Conservation (phyloP, 2,888 invertebrate species). For the Fragum fragum region DNA sequence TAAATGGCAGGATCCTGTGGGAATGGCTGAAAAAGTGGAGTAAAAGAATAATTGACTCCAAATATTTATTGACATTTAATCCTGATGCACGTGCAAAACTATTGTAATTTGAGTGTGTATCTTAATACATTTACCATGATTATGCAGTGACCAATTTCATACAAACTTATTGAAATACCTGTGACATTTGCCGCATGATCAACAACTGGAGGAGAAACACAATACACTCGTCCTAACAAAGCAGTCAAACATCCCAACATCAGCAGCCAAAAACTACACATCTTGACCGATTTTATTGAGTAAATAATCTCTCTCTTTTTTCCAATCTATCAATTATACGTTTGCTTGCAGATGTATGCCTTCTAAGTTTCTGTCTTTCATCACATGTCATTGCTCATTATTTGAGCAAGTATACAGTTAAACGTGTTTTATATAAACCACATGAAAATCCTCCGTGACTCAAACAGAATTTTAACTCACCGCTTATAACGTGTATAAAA, state of each 20-base stretch:
- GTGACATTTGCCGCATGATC: background rate
- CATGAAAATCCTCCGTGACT: constrained; percentile 1
- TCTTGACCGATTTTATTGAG: background rate
- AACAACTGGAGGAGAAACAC: constrained; percentile 10
- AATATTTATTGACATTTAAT: too few species aligned
- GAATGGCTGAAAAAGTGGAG: too few species aligned
- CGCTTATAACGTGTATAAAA: constrained; percentile 14
- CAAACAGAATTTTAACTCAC: background rate
- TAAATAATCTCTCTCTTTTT: background rate
- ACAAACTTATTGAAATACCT: too few species aligned
- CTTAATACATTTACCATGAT: too few species aligned
- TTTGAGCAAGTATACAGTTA: background rate
- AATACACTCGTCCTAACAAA: background rate
- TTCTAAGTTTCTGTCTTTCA: background rate
- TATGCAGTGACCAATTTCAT: too few species aligned
- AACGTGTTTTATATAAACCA: constrained; percentile 13
- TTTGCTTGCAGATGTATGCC: too few species aligned
- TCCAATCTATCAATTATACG: too few species aligned
- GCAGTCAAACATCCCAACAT: constrained; percentile 6
- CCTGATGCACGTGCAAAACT: too few species aligned
- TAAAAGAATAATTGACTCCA: too few species aligned
- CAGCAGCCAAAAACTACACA: background rate
- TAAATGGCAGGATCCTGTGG: too few species aligned
- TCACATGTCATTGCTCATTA: background rate
- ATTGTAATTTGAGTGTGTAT: too few species aligned